phyloP scores from a whole-genome alignment of 2,888 invertebrate genomes.

The Nomada fabriciana region DNA sequence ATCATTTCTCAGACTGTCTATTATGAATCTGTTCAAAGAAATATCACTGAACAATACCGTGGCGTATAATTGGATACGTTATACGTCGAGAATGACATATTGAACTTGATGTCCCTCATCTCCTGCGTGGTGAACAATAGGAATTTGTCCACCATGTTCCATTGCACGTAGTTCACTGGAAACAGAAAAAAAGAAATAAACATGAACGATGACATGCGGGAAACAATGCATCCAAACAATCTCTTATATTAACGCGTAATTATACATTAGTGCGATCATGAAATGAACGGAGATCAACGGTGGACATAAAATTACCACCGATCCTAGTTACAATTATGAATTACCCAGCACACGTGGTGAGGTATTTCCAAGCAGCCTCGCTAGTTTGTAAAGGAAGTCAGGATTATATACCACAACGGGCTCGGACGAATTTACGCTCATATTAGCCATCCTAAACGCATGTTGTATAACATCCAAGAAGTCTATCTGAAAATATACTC shows the following conservation, averaged over 20 bases:
- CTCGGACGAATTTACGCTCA: constrained; percentile 52
- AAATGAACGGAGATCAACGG: not conserved
- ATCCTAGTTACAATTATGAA: constrained; percentile 1
- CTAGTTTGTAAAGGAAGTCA: constrained; percentile 44
- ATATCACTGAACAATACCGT: constrained; percentile 20
- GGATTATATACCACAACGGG: constrained; percentile 45
- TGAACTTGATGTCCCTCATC: constrained; percentile 46
- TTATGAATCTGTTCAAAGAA: not conserved
- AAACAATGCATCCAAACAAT: not conserved
- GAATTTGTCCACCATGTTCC: constrained; percentile 59
- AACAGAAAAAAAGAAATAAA: constrained; percentile 22
- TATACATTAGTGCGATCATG: not conserved
- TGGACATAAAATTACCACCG: constrained; percentile 5
- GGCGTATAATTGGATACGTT: constrained; percentile 33
- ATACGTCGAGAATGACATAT: constrained; percentile 29
- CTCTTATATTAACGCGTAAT: not conserved
- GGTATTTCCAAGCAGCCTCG: constrained; percentile 49
- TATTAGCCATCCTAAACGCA: constrained; percentile 34
- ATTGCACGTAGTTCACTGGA: constrained; percentile 69
- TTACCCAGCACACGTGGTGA: constrained; percentile 66
- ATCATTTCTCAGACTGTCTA: too few relatives aligned
- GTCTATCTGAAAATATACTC: constrained; percentile 58
- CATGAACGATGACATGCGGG: not conserved
- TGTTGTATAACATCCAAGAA: constrained; percentile 54
- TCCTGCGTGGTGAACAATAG: constrained; percentile 48